Evolutionary conservation across 2,113 vertebrate genomes (phyloP), one percentile per base, ranked within the genome.

Genomic region (Accipiter cooperii): DNA sequence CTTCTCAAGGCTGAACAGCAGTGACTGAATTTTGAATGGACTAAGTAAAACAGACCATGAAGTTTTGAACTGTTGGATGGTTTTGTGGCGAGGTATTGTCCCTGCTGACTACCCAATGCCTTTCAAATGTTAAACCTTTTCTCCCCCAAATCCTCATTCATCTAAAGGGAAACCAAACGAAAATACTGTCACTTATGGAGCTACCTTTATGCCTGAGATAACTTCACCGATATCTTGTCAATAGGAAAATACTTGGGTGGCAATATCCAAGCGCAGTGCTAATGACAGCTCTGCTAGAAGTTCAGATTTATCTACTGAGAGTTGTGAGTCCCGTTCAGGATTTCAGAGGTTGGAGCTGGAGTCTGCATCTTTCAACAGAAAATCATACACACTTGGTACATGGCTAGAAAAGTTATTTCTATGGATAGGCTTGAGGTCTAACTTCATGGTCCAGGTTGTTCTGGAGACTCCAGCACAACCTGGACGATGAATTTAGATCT

Each of bases 251-350:
- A n/a, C 8, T 13, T 78, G 33, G 9, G 36, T 74, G 33, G 44
- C 55, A 88, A 19, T 16, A 57, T 52, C 36, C 20, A 47, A 36
- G 36, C 0, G 0, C 0, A 1, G 36, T n/a, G 14, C 24, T 21
- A 77, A 44, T 9, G 38, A 68, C 52, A 80, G 26, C 68, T 73
- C 42, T 92, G 52, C 73, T 38, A 12, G 31, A 82, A 85, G 65
- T 22, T 44, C 17, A 49, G 54, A 44, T 83, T 66, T 85, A 21
- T 57, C 34, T 68, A 9, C 49, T 58, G 34, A 69, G 46, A 89
- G 31, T 5, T 81, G 66, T 2, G 5, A 77, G 33, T 42, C 29
- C 38, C 47, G 11, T 13, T 57, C 46, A 70, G n/a, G n/a, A n/a
- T 91, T 79, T 66, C 38, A 58, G 70, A 66, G 46, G 40, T 76